Percentiles rank a stretch among this genome's conserved stretches.
Conservation (phyloP, 2,113 vertebrate species). For the Chinchilla lanigera region DNA sequence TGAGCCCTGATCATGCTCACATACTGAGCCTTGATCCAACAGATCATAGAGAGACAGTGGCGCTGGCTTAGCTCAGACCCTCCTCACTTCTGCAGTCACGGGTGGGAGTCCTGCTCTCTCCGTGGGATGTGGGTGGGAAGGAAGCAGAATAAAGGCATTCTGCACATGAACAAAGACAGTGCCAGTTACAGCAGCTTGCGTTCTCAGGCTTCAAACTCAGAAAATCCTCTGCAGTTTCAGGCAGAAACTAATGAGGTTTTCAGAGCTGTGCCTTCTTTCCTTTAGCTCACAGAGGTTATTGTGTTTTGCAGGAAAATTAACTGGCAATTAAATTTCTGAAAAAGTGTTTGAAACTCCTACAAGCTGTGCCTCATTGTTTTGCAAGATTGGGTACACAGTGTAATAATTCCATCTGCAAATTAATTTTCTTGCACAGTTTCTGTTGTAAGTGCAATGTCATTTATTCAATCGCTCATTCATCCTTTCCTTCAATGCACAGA, state of each 20-base stretch:
- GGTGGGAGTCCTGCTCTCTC: neutral
- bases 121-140: neutral
- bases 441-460: conserved; percentile 54
- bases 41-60: neutral
- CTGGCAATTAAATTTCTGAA: conserved; percentile 66
- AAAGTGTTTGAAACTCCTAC: conserved; percentile 66
- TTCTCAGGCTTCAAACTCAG: conserved; percentile 8
- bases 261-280: conserved; percentile 42
- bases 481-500: neutral
- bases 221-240: neutral
- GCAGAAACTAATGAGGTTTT: conserved; percentile 55
- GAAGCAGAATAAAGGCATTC: neutral
- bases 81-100: neutral
- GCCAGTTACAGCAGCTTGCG: neutral
- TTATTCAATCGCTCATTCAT: conserved; percentile 58
- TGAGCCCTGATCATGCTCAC: neutral
- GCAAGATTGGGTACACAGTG: conserved; percentile 53
- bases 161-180: neutral
- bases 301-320: conserved; percentile 60
- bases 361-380: conserved; percentile 72
- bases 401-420: conserved; percentile 75
- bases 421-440: conserved; percentile 71
- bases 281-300: conserved; percentile 44
- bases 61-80: neutral
- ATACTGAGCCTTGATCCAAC: neutral